Base-by-base conservation (phyloP, 2,797 vertebrate genomes). In the Pantherophis vulpinus region DNA sequence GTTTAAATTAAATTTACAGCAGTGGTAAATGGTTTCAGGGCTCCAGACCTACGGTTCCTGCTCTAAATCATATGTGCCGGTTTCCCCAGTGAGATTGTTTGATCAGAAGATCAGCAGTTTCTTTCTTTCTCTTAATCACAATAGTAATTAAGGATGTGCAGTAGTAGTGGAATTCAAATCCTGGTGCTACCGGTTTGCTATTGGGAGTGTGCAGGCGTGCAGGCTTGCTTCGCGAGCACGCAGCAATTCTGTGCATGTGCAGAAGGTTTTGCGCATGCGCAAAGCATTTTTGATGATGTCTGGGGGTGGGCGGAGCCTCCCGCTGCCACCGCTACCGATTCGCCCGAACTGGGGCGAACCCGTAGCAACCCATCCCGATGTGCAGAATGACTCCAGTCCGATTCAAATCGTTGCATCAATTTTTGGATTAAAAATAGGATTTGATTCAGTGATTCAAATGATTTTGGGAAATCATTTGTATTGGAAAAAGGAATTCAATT, bases 1-100 rank as follows among this genome's bases (percentile, higher is more conserved):
- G 70, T 88, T 93, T 93, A 93, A 91, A 93, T 88, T 55, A 88
- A 87, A 93, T 93, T 93, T 93, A 93, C 59, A 87, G 89, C 61
- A 8, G 60, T 93, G 89, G 83, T 88, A 91, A 91, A 91, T 88
- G 92, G 61, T 91, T 91, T 66, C 37, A 74, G 86, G 54, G 92
- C 92, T 87, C 25, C 55, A 60, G 86, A 55, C 55, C 86, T 88
- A 54, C 12, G 5, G 37, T 27, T 88, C 86, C 37, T 20, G 13
- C 42, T 74, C 37, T 93, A 88, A 59, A 79, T 95, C 90, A n/a
- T 56, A 60, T 51, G 55, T 59, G 94, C 8, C 42, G 29, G 9
- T 88, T 90, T 89, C 55, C 6, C 10, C 54, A 59, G 42, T 11
- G 60, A 87, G 29, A 18, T 37, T 6, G 12, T 61, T 60, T 54